A percentile compares a stretch with the other conserved stretches of the same genome.
Conservation (phyloP, 2,888 invertebrate genomes). For the Galeopsomyia nigrocyanea region DNA sequence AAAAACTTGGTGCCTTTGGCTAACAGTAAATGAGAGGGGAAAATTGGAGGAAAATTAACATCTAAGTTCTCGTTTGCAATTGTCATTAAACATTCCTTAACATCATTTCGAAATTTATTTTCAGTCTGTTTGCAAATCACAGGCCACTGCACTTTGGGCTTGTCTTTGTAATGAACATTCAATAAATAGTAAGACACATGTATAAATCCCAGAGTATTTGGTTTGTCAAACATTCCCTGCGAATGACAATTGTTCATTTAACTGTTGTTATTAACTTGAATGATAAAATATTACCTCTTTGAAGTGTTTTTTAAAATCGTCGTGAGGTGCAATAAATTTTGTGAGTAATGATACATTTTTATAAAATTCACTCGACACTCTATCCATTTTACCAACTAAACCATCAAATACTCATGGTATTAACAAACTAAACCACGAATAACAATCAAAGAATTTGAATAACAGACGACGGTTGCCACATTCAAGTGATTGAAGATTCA, state of each 20-base stretch:
- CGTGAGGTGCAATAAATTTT: constrained; percentile 56
- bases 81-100: constrained; percentile 57
- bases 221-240: constrained; percentile 66
- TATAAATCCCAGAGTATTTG: constrained; percentile 63
- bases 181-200: constrained; percentile 61
- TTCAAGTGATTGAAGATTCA: too few species aligned
- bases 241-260: constrained; percentile 36
- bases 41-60: constrained; percentile 60
- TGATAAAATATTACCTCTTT: constrained; percentile 50
- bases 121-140: constrained; percentile 62
- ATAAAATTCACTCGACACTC: constrained; percentile 55
- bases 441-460: too few species aligned
- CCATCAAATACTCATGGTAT: too few species aligned
- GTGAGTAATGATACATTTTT: constrained; percentile 61
- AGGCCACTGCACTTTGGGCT: constrained; percentile 62
- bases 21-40: constrained; percentile 60
- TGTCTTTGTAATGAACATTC: constrained; percentile 58
- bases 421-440: too few species aligned
- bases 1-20: constrained; percentile 63
- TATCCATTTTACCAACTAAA: constrained; percentile 38
- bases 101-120: constrained; percentile 60
- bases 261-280: too few species aligned
- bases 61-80: constrained; percentile 61
- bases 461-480: too few species aligned
- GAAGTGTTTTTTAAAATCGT: constrained; percentile 60